A percentile compares a stretch with the other conserved stretches of the same genome.
phyloP scores from a whole-genome alignment of 2,888 invertebrate genomes.

The Stenotaenia linearis region DNA sequence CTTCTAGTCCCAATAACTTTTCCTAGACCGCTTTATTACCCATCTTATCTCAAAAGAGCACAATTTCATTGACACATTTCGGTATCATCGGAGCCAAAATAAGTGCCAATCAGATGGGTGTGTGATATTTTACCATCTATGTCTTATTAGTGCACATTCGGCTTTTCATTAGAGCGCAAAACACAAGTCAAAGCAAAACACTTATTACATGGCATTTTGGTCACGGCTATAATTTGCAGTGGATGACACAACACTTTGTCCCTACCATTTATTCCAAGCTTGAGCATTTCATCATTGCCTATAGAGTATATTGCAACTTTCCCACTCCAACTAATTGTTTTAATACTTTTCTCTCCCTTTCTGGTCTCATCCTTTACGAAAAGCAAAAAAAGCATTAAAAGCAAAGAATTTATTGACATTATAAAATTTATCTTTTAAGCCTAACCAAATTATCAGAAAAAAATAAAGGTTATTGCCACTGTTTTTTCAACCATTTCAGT shows the following conservation, averaged over 20 bases:
- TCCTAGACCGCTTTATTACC: neutral
- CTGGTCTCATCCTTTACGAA: neutral
- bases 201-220: constrained; percentile 4
- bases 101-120: neutral
- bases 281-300: neutral
- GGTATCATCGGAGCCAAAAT: neutral
- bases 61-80: neutral
- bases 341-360: neutral
- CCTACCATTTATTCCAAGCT: neutral
- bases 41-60: neutral
- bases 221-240: neutral
- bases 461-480: neutral
- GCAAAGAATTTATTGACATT: neutral
- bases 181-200: neutral
- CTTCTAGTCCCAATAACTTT: neutral
- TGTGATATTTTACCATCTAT: neutral
- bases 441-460: neutral
- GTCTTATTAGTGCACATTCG: neutral
- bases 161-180: neutral
- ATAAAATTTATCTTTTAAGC: neutral
- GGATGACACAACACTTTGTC: neutral
- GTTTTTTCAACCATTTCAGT: neutral
- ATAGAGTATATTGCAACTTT: neutral
- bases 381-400: neutral
- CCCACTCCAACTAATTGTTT: neutral